Evolutionary conservation across 1,140 invertebrate genomes (phyloP).

Genomic region (Sipha flava): DNA sequence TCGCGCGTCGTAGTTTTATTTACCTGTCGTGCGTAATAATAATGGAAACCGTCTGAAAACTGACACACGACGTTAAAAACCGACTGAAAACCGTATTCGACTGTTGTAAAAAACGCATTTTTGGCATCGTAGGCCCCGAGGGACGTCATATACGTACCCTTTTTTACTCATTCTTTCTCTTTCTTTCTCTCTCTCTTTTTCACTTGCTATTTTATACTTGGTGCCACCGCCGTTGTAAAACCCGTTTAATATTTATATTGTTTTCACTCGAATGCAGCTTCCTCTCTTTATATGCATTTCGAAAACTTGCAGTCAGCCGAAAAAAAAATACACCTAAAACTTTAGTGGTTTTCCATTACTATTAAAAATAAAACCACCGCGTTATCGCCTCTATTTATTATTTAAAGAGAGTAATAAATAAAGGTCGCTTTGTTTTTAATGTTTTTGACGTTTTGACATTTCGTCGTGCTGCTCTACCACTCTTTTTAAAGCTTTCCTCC

Average conservation of each 20-base stretch:
- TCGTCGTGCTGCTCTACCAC: no score
- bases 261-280: not conserved
- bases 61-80: not conserved
- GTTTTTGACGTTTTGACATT: not conserved
- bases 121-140: no score
- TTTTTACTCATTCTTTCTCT: no score
- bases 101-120: no score
- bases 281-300: not conserved
- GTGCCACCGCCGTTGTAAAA: not conserved
- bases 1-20: not conserved
- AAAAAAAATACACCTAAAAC: not conserved
- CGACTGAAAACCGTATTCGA: no score
- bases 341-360: not conserved
- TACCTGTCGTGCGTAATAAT: not conserved
- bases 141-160: not conserved
- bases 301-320: not conserved
- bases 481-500: not conserved
- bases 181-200: not conserved
- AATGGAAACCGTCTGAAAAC: not conserved
- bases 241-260: constrained; percentile 9
- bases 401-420: not conserved
- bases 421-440: not conserved
- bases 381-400: constrained; percentile 1
- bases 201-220: not conserved
- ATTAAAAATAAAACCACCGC: not conserved